Base-by-base conservation (phyloP, 1,140 invertebrate species). In the Dinoponera quadriceps region DNA sequence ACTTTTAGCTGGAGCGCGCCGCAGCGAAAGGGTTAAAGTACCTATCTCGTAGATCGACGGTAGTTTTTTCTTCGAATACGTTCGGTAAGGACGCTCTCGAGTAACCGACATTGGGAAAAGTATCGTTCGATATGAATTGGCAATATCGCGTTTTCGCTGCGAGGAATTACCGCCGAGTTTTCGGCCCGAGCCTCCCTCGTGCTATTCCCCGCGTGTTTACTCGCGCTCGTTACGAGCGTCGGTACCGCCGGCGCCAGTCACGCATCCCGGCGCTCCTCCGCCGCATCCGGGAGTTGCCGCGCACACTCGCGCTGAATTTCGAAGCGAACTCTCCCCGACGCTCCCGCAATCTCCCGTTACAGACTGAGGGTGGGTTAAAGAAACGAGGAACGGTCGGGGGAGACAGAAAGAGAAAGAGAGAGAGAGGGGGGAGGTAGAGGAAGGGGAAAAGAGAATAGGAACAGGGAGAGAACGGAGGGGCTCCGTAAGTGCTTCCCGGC, bases 251-350 rank as follows among this genome's bases (percentile, higher is more conserved):
- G 14, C 33, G 51, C 65, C 22, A 7, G 14, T 22, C 38, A 57
- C 51, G 65, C 65, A 78, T 68, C 49, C 13, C 22, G 14, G 59
- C 44, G 49, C 51, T 57, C 63, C 20, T 18, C 18, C 49, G 29
- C 65, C 63, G 51, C 51, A 48, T 69, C 25, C 33, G 75, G 5
- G 14, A 69, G 63, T 33, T 69, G 20, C 33, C 29, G 62, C 29
- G 2, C 29, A 33, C 59, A n/a, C 75, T 55, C 75, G 33, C 75
- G 51, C 20, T 69, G 75, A 80, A 69, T 80, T 80, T 69, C 51
- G 22, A 80, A 80, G 51, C 20, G 27, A 78, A 29, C 63, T 62
- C 16, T 48, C 33, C 22, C 5, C n/a, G 38, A 60, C 51, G 29
- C 14, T 62, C 38, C 9, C 29, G 38, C 69, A 18, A 62, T 82